Percentiles rank a stretch among this genome's conserved stretches.
Evolutionary conservation across 1,140 invertebrate genomes (phyloP).

Genomic region (Bilobella aurantiaca): DNA sequence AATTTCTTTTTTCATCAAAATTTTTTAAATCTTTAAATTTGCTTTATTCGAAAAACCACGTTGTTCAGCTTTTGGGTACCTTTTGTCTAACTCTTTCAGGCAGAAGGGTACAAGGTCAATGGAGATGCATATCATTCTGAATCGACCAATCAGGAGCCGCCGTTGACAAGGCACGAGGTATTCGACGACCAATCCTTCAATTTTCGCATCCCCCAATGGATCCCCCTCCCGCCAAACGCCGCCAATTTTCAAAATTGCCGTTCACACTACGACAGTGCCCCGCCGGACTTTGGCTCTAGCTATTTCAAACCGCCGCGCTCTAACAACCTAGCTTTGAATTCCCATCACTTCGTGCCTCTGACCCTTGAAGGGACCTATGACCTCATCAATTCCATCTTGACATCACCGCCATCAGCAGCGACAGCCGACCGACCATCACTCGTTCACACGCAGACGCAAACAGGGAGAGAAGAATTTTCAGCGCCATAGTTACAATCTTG

Average conservation of each 20-base stretch:
- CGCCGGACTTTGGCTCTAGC: no score
- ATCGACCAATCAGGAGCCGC: constrained; percentile 10
- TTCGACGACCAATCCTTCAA: not conserved
- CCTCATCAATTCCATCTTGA: not conserved
- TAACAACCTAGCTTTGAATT: no score
- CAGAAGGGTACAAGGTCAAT: constrained; percentile 30
- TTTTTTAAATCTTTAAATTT: not conserved
- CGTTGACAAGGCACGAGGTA: not conserved
- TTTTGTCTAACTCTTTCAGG: no score
- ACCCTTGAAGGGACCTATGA: not conserved
- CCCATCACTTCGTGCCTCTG: constrained; percentile 6
- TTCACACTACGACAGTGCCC: no score
- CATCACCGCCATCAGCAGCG: not conserved
- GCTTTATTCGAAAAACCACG: no score
- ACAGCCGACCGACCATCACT: not conserved
- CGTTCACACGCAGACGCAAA: constrained; percentile 8
- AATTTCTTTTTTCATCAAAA: not conserved
- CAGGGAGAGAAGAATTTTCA: not conserved
- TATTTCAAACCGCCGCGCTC: no score
- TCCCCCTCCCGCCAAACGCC: no score
- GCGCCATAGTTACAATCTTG: no score
- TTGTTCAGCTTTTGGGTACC: no score
- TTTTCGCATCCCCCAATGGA: no score
- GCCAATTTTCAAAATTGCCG: no score
- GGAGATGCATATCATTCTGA: constrained; percentile 9